Evolutionary conservation across 1,140 invertebrate species (phyloP), one percentile per base, ranked within the genome.

Genomic region (Pentalonia nigronervosa): DNA sequence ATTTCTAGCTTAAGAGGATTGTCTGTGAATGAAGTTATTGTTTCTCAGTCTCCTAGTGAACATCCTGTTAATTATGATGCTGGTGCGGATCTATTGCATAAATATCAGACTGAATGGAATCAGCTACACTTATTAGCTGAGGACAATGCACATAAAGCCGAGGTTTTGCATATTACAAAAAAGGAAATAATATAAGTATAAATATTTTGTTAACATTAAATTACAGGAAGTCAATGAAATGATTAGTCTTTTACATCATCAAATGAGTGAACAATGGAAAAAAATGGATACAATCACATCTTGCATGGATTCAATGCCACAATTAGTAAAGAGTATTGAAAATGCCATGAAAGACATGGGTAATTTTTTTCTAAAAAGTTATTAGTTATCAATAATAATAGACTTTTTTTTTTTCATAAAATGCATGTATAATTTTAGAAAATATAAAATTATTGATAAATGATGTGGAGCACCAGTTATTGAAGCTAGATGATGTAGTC

Each of bases 61-160:
- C 48, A 36, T 45, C 47, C 76, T 41, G 91, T 93, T 86, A 96
- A 96, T 95, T 95, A 96, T 90, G 95, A 96, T 95, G 96, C 96
- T 53, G 96, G 96, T 4, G 95, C 96, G 20, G 96, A 96, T 94
- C 94, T 97, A 91, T 95, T 97, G 45, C 95, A 96, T 94, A 96
- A 96, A 94, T 97, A 96, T 95, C 97, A 97, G 94, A 95, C 96
- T 56, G 95, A 96, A 90, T 97, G 97, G 97, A 96, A 96, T 94
- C 96, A 96, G 94, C 94, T 97, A 34, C 97, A 97, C 94, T 95
- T 96, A 91, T 94, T 96, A 30, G 96, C 96, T 76, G 96, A 97
- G 94, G 95, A 96, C 93, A 97, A 97, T 95, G 96, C 96, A 7
- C 95, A 95, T 93, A 95, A 95, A 94, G 96, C 96, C 36, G 95